phyloP scores from a whole-genome alignment of 1,140 invertebrate species.

The Zeugodacus cucurbitae region DNA sequence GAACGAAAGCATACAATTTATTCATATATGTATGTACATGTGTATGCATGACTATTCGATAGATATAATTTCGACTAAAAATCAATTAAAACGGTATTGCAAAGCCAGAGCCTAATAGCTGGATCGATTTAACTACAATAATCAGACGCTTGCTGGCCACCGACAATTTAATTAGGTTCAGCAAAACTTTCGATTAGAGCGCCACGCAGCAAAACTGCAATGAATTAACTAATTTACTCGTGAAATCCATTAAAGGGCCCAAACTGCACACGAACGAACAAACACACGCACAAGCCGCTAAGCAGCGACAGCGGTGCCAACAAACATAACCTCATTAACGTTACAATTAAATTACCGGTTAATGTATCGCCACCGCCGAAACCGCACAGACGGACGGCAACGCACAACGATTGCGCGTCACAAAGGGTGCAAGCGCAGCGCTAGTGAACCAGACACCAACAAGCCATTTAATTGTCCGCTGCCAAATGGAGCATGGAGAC shows the following conservation, averaged over 20 bases:
- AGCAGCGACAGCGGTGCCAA: not conserved
- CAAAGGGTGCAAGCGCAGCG: not conserved
- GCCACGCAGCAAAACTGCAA: not conserved
- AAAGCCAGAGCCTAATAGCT: not conserved
- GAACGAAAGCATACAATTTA: too few relatives aligned
- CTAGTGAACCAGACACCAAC: conserved; percentile 6
- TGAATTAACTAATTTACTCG: conserved; percentile 16
- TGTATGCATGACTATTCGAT: too few relatives aligned
- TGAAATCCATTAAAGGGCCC: not conserved
- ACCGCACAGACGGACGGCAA: not conserved
- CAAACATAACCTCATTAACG: conserved; percentile 36
- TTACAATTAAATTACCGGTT: conserved; percentile 39
- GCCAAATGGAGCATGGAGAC: conserved; percentile 27
- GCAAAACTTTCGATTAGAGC: conserved; percentile 8
- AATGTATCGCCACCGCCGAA: conserved; percentile 1
- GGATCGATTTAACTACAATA: conserved; percentile 7
- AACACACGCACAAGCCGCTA: not conserved
- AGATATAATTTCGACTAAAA: not conserved
- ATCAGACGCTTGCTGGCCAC: not conserved
- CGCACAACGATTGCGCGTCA: not conserved
- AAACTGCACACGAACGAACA: not conserved
- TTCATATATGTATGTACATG: too few relatives aligned
- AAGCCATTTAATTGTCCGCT: conserved; percentile 34
- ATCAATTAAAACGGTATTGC: not conserved
- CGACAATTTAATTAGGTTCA: conserved; percentile 19